phyloP scores from a whole-genome alignment of 2,113 vertebrate genomes.

The Psephotus haematonotus region DNA sequence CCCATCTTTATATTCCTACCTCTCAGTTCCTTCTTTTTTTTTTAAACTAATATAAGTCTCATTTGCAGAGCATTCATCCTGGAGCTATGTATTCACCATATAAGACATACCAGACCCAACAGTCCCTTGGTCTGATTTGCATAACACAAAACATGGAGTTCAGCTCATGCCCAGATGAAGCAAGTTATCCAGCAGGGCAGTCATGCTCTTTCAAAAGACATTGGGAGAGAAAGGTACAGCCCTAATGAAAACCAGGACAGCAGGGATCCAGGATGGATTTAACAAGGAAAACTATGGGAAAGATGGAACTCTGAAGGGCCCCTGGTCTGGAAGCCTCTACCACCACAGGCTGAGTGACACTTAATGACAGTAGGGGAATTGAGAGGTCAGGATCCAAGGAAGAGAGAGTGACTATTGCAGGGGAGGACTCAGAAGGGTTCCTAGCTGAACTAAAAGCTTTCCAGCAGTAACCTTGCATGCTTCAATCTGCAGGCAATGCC shows the following conservation, averaged over 20 bases:
- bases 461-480: rapidly evolving
- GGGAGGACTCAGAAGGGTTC: neutral
- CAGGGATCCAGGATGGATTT: neutral
- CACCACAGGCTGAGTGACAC: neutral
- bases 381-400: neutral
- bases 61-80: neutral
- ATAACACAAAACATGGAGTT: neutral
- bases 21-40: neutral
- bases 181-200: neutral
- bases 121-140: neutral
- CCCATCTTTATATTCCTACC: conserved; percentile 4
- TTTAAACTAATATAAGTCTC: neutral
- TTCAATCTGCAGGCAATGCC: neutral
- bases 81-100: neutral
- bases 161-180: neutral
- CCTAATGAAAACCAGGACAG: neutral
- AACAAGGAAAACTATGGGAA: neutral
- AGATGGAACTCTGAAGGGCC: neutral
- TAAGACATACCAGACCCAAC: neutral
- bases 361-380: neutral
- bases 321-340: neutral
- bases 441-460: neutral
- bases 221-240: neutral
- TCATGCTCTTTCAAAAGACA: neutral
- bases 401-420: rapidly evolving